Evolutionary conservation across 2,888 invertebrate species (phyloP), one percentile per base, ranked within the genome.

Genomic region (Sphaeridia pumilis): DNA sequence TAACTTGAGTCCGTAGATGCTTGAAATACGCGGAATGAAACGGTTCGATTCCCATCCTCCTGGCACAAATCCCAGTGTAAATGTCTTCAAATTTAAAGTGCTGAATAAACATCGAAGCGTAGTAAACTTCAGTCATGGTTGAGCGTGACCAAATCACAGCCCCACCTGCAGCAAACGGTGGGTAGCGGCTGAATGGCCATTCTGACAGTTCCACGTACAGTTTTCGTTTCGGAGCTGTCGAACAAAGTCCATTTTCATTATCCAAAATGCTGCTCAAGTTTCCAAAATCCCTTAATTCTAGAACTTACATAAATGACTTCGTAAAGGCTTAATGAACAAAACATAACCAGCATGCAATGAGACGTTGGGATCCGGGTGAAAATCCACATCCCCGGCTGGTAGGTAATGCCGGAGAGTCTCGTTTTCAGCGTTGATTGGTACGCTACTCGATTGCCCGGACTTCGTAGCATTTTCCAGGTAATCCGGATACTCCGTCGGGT

Each of bases 31-130:
- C 75, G 65, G 82, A 84, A 68, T 92, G 88, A 46, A 77, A 78
- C 1, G 86, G 83, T 44, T 77, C 76, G 20, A 93, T 79, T 2
- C 80, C 78, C 1, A 83, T 78, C 69, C 89, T 89, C 62, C 82
- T 80, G 0, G 92, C 89, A 17, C 90, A 77, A 52, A 94, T 76
- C 5, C 84, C 88, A 46, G 94, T 69, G 69, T 83, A 92, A 55
- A 94, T 80, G 68, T 94, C 94, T 70, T 94, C 93, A 69, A 93
- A 93, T 57, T 82, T 77, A 65, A 93, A 89, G 67, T 84, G 82
- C 67, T 86, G 81, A 0, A 87, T 84, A 66, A 81, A 88, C 55
- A 82, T 76, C 70, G 87, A 87, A 1, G 79, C 80, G 59, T 81
- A 81, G 67, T 87, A 87, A 70, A 94, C 74, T 51, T 80, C 78